Evolutionary conservation across 2,113 vertebrate genomes (phyloP).

Genomic region (Malurus melanocephalus): DNA sequence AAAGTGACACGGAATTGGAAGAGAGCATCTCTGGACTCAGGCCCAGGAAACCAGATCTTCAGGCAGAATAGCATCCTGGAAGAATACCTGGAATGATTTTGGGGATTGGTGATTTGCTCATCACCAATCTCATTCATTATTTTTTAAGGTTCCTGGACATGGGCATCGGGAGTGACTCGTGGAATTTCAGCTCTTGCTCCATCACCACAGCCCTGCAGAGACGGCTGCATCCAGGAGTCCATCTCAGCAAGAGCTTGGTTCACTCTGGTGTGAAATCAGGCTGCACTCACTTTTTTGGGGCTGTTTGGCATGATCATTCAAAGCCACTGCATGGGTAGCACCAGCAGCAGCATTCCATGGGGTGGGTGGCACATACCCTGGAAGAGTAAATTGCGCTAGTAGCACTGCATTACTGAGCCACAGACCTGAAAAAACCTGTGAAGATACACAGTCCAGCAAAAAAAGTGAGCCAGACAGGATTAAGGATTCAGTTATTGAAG

Average conservation of each 20-base stretch:
- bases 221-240: not conserved
- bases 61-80: not conserved
- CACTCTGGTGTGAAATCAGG: not conserved
- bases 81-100: not conserved
- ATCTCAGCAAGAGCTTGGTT: not conserved
- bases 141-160: not conserved
- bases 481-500: slow-evolving; percentile 12
- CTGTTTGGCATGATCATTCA: not conserved
- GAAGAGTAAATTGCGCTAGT: not conserved
- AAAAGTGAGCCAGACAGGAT: not conserved
- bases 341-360: not conserved
- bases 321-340: not conserved
- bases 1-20: not conserved
- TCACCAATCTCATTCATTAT: not conserved
- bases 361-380: not conserved
- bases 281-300: not conserved
- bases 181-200: not conserved
- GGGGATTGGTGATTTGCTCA: not conserved
- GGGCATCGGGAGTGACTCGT: rapidly evolving
- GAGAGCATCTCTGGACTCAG: not conserved
- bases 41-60: not conserved
- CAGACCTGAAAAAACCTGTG: not conserved
- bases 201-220: not conserved
- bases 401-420: not conserved
- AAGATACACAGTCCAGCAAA: not conserved